Conservation (phyloP, 2,888 invertebrate species). For the Amiota minor region DNA sequence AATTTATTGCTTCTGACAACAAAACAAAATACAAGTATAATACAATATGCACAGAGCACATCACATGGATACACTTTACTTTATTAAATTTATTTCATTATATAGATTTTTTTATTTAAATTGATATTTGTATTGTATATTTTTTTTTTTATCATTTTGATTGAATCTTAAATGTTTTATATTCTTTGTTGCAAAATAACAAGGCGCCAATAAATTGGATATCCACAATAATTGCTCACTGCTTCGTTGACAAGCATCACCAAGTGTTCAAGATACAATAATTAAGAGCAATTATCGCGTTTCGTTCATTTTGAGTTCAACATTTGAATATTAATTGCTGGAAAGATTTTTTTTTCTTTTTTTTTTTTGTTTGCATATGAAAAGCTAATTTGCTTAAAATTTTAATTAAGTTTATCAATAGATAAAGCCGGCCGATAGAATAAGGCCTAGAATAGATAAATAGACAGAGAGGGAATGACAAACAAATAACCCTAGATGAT, state of each 20-base stretch:
- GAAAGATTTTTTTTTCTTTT: neutral
- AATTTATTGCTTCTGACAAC: slow-evolving; percentile 2
- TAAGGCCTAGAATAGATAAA: too few relatives aligned
- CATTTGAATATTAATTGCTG: neutral
- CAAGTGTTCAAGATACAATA: neutral
- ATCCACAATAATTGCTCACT: neutral
- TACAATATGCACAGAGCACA: too few relatives aligned
- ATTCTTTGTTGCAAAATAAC: too few relatives aligned
- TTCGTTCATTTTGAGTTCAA: neutral
- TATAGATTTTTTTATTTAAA: neutral
- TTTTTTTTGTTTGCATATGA: slow-evolving; percentile 1
- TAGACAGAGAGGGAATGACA: neutral
- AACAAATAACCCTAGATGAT: neutral
- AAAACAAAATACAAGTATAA: too few relatives aligned
- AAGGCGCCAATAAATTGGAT: neutral
- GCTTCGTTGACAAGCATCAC: neutral
- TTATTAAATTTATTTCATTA: too few relatives aligned
- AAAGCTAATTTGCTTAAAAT: neutral
- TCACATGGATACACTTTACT: too few relatives aligned
- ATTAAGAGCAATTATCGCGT: slow-evolving; percentile 17
- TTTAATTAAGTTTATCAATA: neutral
- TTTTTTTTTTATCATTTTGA: too few relatives aligned
- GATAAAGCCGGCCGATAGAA: neutral
- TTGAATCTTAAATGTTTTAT: too few relatives aligned
- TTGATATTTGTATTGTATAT: neutral